A percentile compares a stretch with the other conserved stretches of the same genome.
Conservation (phyloP, 2,797 vertebrate genomes). For the Tangara arthus region DNA sequence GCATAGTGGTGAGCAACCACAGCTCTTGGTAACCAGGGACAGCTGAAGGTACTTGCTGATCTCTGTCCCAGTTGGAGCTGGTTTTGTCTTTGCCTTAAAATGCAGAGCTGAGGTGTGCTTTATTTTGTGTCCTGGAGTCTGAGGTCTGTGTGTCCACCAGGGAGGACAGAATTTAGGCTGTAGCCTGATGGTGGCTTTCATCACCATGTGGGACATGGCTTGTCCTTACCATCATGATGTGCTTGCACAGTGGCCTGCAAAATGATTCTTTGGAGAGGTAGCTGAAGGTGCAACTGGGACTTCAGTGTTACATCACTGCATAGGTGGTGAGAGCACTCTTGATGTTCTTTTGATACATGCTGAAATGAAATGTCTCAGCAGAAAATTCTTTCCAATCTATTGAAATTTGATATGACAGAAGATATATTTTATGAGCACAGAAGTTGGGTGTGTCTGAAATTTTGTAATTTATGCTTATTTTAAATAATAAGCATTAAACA, state of each 20-base stretch:
- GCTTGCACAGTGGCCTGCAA: background rate
- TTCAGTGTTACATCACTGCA: background rate
- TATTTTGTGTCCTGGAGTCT: background rate
- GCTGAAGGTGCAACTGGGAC: background rate
- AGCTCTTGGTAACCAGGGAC: background rate
- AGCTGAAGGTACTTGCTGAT: background rate
- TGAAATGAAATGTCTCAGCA: background rate
- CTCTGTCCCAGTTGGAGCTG: background rate
- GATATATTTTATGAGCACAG: slow-evolving; percentile 65
- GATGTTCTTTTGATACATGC: background rate
- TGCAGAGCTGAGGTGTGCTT: background rate
- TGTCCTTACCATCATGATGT: background rate
- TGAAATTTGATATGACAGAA: slow-evolving; percentile 56
- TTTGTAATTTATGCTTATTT: slow-evolving; percentile 66
- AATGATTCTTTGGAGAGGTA: no score
- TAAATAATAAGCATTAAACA: slow-evolving; percentile 34
- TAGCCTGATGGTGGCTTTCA: background rate
- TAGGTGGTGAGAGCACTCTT: background rate
- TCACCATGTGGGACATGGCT: background rate
- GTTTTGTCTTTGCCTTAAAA: slow-evolving; percentile 35
- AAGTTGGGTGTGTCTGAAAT: slow-evolving; percentile 27
- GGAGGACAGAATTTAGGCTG: background rate
- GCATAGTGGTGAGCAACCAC: background rate
- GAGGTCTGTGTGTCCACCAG: background rate
- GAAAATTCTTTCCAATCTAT: slow-evolving; percentile 22